Base-by-base conservation (phyloP, 2,888 invertebrate species). In the Agrochola macilenta region DNA sequence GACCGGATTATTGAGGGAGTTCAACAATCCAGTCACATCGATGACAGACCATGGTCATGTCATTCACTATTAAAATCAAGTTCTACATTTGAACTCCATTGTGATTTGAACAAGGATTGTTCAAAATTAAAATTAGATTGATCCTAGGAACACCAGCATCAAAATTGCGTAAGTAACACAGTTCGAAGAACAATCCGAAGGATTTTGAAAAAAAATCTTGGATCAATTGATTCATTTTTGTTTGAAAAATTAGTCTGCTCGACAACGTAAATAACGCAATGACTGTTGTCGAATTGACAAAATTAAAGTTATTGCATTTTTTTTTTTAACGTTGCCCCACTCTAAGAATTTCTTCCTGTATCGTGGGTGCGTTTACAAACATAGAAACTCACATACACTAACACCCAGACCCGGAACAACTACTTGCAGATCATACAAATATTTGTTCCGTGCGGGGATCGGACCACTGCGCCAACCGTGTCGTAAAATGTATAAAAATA, bases 31-130 rank as follows among this genome's bases (percentile, higher is more conserved):
- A 5, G 23, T 26, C 23, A 60, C 35, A 26, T 52, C 23, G 35
- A 70, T 35, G 17, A 49, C 9, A 9, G n/a, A 49, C 5, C 20
- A 57, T 17, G 12, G 11, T 2, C 26, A 11, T 26, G 30, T 17
- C 11, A 20, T n/a, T 23, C 35, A 17, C 23, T 54, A 66, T 78
- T 57, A 23, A 57, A 78, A 57, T 26, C 54, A 30, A 35, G 11
- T n/a, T 35, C n/a, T 43, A 39, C 5, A 14, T 1, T 26, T 54
- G n/a, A 76, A 64, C 7, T 35, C 14, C n/a, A 35, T 26, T 26
- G 5, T 17, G 3, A 49, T 20, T 75, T 4, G 8, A 76, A 26
- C 11, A 58, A 52, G 43, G 1, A 12, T 1, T 20, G 9, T 46
- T 57, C 35, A 1, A 57, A 69, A n/a, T 79, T 12, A 26, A 39